These are phyloP conservation scores for Gymnopithys bicolor DNA, from an alignment of 2,797 vertebrate species.

Conservation along the genomic window DNA sequence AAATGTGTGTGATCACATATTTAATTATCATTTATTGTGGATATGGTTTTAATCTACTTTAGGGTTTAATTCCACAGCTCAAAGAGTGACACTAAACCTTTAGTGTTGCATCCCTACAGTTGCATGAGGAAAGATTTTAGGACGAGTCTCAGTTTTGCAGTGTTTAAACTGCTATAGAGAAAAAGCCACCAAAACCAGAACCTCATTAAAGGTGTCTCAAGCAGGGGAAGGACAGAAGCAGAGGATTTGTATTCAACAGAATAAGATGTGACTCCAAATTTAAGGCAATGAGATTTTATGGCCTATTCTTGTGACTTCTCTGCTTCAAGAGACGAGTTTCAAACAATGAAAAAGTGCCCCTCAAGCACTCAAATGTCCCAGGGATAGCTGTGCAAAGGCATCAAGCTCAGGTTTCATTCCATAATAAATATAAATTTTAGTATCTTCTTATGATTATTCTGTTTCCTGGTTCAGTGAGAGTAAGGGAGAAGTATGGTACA, in stretches of 20 bases:
- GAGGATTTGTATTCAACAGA: not conserved
- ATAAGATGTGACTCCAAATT: not conserved
- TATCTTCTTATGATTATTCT: not conserved
- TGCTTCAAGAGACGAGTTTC: not conserved
- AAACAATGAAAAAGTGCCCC: not conserved
- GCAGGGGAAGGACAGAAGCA: not conserved
- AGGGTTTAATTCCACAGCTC: not conserved
- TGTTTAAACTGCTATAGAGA: not conserved
- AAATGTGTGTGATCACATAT: not conserved
- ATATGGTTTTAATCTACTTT: not conserved
- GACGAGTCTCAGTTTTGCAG: not conserved
- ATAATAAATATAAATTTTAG: not conserved
- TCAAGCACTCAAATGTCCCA: not conserved
- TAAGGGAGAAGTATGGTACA: not conserved
- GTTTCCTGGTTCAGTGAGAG: not conserved
- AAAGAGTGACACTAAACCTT: not conserved
- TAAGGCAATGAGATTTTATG: not conserved
- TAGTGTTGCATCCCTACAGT: not conserved
- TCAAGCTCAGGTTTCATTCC: not conserved
- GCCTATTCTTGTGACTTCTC: not conserved
- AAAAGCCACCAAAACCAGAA: not conserved
- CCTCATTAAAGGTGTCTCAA: not conserved
- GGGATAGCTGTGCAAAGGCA: not conserved
- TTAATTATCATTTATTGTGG: not conserved
- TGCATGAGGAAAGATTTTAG: not conserved